Base-by-base conservation (phyloP, 2,888 invertebrate species). In the Brachylomia viminalis region DNA sequence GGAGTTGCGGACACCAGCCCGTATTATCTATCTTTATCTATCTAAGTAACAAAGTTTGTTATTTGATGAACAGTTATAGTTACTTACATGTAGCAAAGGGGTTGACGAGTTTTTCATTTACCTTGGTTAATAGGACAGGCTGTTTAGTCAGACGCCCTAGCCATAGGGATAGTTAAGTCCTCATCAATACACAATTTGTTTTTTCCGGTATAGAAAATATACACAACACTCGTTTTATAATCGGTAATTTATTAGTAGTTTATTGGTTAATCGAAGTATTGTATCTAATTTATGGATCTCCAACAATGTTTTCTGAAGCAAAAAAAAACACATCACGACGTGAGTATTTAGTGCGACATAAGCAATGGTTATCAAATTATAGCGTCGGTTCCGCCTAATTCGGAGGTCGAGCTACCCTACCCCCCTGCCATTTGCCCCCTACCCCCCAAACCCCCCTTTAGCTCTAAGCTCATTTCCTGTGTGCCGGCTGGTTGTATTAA, bases 401-500 rank as follows among this genome's bases (percentile, higher is more conserved):
- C 92, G 86, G 88, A 91, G 90, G 88, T 91, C 85, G 89, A 85
- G 82, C 84, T 86, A 78, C 79, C 81, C 66, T 58, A n/a, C 77
- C 79, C 79, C n/a, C 82, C 65, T 79, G 86, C 84, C 82, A 1
- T 23, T 47, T 58, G 3, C 75, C 74, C 87, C 72, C 82, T 83
- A 81, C 76, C 58, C 79, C 79, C 84, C 85, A 87, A 79, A 84
- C 84, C 84, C 90, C 87, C 89, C 88, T 87, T 87, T 90, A 87
- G 89, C 97, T 97, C 97, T 97, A 97, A 97, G 97, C 97, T 97
- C 97, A 97, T 97, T 97, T 97, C 97, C 97, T 92, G 97, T 94
- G 96, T 95, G 96, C 97, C 97, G 97, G 97, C 97, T 97, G 97
- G 96, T 96, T 97, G 97, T 97, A 97, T 97, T 97, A 97, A 97